These are phyloP conservation scores for Pagrus major DNA, from an alignment of 2,113 vertebrate species.

Conservation along the genomic window DNA sequence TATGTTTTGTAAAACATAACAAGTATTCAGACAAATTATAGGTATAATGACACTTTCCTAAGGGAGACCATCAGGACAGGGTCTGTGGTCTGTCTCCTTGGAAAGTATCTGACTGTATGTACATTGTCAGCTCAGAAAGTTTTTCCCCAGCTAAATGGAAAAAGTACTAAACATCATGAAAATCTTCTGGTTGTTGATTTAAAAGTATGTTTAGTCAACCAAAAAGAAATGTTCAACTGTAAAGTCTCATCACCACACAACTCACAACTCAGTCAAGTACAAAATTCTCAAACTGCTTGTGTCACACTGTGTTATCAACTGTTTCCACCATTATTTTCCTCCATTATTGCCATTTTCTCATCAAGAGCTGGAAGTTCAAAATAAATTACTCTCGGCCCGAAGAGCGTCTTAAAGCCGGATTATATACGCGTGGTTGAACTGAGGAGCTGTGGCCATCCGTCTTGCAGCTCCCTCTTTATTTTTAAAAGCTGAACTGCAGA, in stretches of 20 bases:
- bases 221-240: conserved; percentile 2
- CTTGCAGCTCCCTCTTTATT: conserved; percentile 10
- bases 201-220: neutral
- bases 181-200: neutral
- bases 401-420: conserved; percentile 71
- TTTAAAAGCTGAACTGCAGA: conserved; percentile 37
- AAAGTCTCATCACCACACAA: neutral
- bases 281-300: conserved; percentile 19
- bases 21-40: neutral
- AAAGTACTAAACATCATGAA: neutral
- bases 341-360: conserved; percentile 61
- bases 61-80: neutral
- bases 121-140: neutral
- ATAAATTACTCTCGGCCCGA: conserved; percentile 58
- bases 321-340: conserved; percentile 36
- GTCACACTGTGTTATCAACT: conserved; percentile 46
- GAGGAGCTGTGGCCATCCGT: conserved; percentile 9
- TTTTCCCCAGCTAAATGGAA: neutral
- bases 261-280: conserved; percentile 4
- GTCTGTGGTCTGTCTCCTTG: neutral
- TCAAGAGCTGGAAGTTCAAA: conserved; percentile 61
- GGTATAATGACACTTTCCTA: neutral
- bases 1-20: neutral
- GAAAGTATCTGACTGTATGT: neutral
- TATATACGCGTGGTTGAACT: conserved; percentile 66